Percentiles rank a stretch among this genome's conserved stretches.
Evolutionary conservation across 1,140 invertebrate genomes (phyloP).

Genomic region (Drosophila mojavensis): DNA sequence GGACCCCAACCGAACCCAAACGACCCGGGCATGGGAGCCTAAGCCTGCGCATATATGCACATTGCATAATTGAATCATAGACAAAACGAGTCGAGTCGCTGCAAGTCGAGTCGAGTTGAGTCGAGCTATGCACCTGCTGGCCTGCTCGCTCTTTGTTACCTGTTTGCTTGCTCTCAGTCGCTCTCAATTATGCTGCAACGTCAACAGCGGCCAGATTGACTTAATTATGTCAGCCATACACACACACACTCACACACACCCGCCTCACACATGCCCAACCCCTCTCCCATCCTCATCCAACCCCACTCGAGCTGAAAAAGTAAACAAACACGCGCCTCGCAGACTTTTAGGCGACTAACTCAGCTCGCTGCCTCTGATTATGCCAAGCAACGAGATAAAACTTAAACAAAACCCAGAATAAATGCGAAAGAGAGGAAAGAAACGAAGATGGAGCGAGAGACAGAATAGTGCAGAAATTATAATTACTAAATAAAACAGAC

Average conservation of each 20-base stretch:
- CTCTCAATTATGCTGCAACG: slow-evolving; percentile 77
- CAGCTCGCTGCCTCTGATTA: slow-evolving; percentile 49
- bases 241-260: slow-evolving; percentile 21
- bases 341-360: slow-evolving; percentile 46
- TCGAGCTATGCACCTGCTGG: slow-evolving; percentile 9
- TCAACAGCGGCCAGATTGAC: slow-evolving; percentile 74
- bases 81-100: slow-evolving; percentile 38
- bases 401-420: slow-evolving; percentile 18
- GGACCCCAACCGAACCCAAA: neutral
- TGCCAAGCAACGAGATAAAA: slow-evolving; percentile 52
- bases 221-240: slow-evolving; percentile 72
- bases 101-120: slow-evolving; percentile 1
- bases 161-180: slow-evolving; percentile 45
- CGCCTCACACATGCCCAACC: neutral
- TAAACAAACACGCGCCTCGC: slow-evolving; percentile 68
- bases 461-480: slow-evolving; percentile 55
- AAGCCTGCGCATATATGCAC: slow-evolving; percentile 46
- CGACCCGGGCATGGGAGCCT: slow-evolving; percentile 11
- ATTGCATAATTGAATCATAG: slow-evolving; percentile 73
- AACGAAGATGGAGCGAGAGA: neutral
- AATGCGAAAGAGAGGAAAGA: slow-evolving; percentile 12
- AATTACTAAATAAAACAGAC: slow-evolving; percentile 79
- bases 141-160: slow-evolving; percentile 28
- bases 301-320: slow-evolving; percentile 45
- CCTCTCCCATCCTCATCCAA: neutral